Percentiles rank a stretch among this genome's conserved stretches.
These are phyloP conservation scores for Uropsilus gracilis DNA, from an alignment of 2,113 vertebrate species.

Conservation along the genomic window DNA sequence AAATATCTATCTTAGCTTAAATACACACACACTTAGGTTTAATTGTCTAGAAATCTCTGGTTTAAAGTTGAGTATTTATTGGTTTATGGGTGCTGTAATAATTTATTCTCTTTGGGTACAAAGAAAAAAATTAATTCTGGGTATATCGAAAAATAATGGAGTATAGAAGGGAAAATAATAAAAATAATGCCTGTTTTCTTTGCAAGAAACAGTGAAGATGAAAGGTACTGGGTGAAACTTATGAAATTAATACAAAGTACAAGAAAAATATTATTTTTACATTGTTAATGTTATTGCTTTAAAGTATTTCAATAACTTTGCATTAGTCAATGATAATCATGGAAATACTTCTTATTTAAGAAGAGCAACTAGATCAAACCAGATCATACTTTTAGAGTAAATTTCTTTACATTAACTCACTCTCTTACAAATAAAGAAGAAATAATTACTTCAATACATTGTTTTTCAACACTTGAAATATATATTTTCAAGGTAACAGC, in stretches of 20 bases:
- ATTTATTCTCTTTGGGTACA: not conserved
- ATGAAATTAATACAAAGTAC: not conserved
- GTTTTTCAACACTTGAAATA: not conserved
- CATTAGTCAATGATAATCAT: not conserved
- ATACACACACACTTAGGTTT: not conserved
- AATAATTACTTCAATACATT: not conserved
- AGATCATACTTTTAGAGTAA: not conserved
- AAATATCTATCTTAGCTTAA: not conserved
- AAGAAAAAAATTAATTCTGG: too few species aligned
- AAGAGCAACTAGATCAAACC: not conserved
- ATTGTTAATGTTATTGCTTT: not conserved
- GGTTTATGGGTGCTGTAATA: not conserved
- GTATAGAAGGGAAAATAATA: too few species aligned
- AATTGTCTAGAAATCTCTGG: not conserved
- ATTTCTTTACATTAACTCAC: not conserved
- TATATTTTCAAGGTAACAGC: not conserved
- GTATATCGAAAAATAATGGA: too few species aligned
- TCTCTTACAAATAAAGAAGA: not conserved
- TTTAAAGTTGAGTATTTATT: not conserved
- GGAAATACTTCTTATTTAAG: conserved; percentile 10
- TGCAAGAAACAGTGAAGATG: not conserved
- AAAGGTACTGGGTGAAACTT: not conserved
- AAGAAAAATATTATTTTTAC: not conserved
- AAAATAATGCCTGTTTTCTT: too few species aligned
- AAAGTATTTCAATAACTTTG: not conserved